Evolutionary conservation across 1,140 invertebrate genomes (phyloP), one percentile per base, ranked within the genome.

Genomic region (Rhynchophorus ferrugineus): DNA sequence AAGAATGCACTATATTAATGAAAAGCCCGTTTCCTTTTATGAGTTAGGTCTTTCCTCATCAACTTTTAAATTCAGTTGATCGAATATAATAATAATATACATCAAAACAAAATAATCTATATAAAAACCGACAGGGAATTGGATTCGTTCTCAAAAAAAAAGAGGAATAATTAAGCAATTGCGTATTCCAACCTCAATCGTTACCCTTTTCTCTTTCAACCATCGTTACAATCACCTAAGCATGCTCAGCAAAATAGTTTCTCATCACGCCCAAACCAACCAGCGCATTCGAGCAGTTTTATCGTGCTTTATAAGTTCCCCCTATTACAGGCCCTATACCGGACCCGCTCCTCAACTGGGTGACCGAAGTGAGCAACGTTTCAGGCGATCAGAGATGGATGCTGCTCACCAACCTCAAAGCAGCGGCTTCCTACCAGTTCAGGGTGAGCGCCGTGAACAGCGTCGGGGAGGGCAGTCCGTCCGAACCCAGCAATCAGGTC

Each of bases 371-470:
- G 29, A 84, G 84, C 57, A 95, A 95, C 63, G 86, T 96, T 3
- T 87, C 89, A 0, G 79, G 87, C 1, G 75, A 79, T 41, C 79
- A 81, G 48, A 81, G 87, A 17, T 92, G 84, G 79, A 78, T 88
- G 2, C 67, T 96, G 13, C 71, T 96, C 2, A 83, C 80, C 16
- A 89, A 88, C 66, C 74, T 99, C 19, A 91, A 94, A 73, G 95
- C 95, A 0, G 92, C 95, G 0, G 85, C 90, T 1, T 86, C 87
- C 0, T 98, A 98, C 73, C 91, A 97, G 69, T 98, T 99, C 70
- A 76, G 94, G 54, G 88, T 99, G 1, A 91, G 85, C 59, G 94
- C 95, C 14, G 85, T 95, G 0, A 99, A 99, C 71, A 84, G 88
- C 19, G 91, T 95, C 1, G 95, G 96, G 1, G 91, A 95, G 68